phyloP scores from a whole-genome alignment of 2,113 vertebrate species.

The Dipodomys ordii region DNA sequence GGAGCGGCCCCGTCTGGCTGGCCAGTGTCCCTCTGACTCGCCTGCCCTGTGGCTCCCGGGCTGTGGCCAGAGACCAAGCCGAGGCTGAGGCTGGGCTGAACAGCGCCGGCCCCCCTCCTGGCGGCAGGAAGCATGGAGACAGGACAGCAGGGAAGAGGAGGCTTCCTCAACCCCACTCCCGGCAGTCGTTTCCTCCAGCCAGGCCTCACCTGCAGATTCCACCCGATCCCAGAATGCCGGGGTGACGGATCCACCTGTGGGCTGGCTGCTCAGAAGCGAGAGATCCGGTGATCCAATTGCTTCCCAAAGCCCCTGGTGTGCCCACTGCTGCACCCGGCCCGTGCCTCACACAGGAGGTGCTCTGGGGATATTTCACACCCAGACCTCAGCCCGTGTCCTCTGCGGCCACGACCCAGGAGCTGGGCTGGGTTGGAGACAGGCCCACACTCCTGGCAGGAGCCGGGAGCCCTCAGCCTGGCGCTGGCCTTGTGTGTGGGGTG shows the following conservation, averaged over 20 bases:
- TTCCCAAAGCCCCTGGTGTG: neutral
- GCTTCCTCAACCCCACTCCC: neutral
- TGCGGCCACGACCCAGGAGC: neutral
- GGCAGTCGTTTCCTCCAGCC: too few species aligned
- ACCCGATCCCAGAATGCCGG: neutral
- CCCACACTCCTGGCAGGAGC: too few species aligned
- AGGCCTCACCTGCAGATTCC: neutral
- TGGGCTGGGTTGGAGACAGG: neutral
- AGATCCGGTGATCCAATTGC: neutral
- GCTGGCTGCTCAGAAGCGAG: neutral
- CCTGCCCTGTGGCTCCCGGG: too few species aligned
- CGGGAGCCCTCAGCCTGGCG: rapidly evolving
- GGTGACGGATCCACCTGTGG: neutral
- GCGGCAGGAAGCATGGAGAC: too few species aligned
- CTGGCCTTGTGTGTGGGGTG: neutral
- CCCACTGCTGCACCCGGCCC: too few species aligned
- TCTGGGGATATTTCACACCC: neutral
- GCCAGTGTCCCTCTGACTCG: neutral
- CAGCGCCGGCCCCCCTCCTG: too few species aligned
- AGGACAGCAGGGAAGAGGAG: neutral
- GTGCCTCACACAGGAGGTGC: too few species aligned
- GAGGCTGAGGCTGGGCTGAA: too few species aligned
- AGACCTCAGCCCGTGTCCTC: neutral
- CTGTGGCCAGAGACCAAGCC: neutral
- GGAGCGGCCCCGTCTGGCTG: neutral